phyloP scores from a whole-genome alignment of 2,888 invertebrate genomes.

The Octodonta nipae region DNA sequence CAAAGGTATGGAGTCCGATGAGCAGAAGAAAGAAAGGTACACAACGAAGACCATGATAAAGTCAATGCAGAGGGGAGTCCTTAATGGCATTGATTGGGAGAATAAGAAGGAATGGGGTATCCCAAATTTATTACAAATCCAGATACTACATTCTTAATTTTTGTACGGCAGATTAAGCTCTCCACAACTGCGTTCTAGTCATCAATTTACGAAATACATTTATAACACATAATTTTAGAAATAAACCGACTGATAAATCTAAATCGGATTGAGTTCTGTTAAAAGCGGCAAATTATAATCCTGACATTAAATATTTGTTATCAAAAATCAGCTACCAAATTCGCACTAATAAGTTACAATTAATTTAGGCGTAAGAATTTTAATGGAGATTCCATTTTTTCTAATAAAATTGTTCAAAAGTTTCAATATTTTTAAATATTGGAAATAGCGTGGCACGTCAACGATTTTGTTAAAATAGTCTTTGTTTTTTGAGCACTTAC shows the following conservation, averaged over 20 bases:
- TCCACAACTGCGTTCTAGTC: neutral
- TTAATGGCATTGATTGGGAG: too few species aligned
- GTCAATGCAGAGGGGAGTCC: too few species aligned
- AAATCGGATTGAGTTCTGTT: neutral
- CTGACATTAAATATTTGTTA: conserved; percentile 1
- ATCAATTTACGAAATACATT: neutral
- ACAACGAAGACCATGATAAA: too few species aligned
- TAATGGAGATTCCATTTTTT: neutral
- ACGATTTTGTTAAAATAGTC: neutral
- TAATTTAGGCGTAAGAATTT: conserved; percentile 1
- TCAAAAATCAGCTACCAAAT: too few species aligned
- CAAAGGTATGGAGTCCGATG: too few species aligned
- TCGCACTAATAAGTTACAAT: neutral
- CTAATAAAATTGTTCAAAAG: neutral
- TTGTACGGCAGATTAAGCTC: too few species aligned
- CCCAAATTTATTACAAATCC: conserved; percentile 1
- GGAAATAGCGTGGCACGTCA: neutral
- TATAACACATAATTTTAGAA: neutral
- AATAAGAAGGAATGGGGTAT: too few species aligned
- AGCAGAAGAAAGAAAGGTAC: too few species aligned
- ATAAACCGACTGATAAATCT: conserved; percentile 1
- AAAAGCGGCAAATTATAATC: conserved; percentile 1
- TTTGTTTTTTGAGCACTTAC: neutral
- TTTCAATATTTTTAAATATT: neutral
- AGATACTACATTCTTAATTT: neutral